phyloP scores from a whole-genome alignment of 2,797 vertebrate genomes.

The Sebastes alutus region DNA sequence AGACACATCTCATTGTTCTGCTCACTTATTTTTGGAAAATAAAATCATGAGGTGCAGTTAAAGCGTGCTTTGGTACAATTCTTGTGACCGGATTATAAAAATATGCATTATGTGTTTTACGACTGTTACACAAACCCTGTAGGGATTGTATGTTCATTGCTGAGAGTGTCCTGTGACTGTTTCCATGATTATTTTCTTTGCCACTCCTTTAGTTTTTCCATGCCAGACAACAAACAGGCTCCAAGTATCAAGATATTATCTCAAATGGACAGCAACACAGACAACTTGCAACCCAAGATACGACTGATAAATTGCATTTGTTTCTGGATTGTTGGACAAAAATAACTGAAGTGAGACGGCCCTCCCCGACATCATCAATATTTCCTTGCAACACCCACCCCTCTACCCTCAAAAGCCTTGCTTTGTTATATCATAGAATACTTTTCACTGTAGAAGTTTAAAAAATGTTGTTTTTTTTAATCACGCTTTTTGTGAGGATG shows the following conservation, averaged over 20 bases:
- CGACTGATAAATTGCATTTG: neutral
- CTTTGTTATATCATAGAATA: no score
- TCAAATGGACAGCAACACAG: neutral
- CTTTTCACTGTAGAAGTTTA: no score
- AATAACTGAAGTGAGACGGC: neutral
- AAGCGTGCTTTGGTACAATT: neutral
- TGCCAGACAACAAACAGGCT: neutral
- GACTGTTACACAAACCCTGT: neutral
- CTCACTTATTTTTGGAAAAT: neutral
- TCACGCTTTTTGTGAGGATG: neutral
- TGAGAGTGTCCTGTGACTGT: neutral
- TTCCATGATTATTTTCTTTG: neutral
- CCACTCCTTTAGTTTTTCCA: neutral
- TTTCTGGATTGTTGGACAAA: neutral
- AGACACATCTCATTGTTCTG: neutral
- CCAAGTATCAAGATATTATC: neutral
- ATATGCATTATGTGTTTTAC: neutral
- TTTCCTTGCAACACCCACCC: neutral
- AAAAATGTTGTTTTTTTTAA: neutral
- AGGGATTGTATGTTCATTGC: neutral
- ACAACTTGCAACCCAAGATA: neutral
- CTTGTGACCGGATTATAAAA: neutral
- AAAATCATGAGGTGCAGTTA: conserved; percentile 12
- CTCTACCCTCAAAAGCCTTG: no score
- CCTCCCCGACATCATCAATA: neutral